A percentile compares a stretch with the other conserved stretches of the same genome.
phyloP scores from a whole-genome alignment of 2,113 vertebrate species.

The Chaetodon auriga region DNA sequence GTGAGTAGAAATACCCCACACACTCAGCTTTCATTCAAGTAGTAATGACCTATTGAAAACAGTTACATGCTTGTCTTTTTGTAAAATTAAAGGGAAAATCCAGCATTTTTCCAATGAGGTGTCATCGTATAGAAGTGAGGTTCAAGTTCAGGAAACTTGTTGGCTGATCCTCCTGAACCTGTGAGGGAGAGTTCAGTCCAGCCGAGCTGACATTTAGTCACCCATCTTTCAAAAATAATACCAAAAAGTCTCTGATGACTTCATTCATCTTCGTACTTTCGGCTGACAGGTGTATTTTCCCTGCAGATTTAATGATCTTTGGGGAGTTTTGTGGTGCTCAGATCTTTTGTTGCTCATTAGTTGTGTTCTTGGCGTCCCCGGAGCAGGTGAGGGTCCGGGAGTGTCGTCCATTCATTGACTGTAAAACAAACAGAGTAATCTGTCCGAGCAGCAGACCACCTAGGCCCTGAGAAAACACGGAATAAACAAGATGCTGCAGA shows the following conservation, averaged over 20 bases:
- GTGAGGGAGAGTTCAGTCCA: too few relatives aligned
- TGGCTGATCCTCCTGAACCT: too few relatives aligned
- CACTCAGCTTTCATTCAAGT: too few relatives aligned
- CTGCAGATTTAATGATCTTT: constrained; percentile 25
- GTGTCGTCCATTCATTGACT: not conserved
- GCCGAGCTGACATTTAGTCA: too few relatives aligned
- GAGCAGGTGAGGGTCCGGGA: constrained; percentile 53
- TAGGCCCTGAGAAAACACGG: constrained; percentile 21
- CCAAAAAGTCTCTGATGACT: not conserved
- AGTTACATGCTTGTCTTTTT: too few relatives aligned
- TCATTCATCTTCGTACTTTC: not conserved
- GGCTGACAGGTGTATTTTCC: constrained; percentile 7
- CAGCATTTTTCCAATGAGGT: too few relatives aligned
- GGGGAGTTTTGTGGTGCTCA: not conserved
- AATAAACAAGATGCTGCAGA: constrained; percentile 34
- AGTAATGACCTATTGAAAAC: too few relatives aligned
- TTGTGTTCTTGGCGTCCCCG: constrained; percentile 32
- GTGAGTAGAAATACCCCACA: too few relatives aligned
- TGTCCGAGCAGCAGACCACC: constrained; percentile 50
- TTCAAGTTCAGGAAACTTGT: too few relatives aligned
- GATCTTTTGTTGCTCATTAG: constrained; percentile 39
- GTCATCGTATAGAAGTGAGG: too few relatives aligned
- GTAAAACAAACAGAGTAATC: constrained; percentile 34
- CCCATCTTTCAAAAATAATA: too few relatives aligned
- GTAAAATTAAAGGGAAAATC: too few relatives aligned